Percentiles rank a stretch among this genome's conserved stretches.
Conservation (phyloP, 2,113 vertebrate species). For the Marcusenius ussheri region DNA sequence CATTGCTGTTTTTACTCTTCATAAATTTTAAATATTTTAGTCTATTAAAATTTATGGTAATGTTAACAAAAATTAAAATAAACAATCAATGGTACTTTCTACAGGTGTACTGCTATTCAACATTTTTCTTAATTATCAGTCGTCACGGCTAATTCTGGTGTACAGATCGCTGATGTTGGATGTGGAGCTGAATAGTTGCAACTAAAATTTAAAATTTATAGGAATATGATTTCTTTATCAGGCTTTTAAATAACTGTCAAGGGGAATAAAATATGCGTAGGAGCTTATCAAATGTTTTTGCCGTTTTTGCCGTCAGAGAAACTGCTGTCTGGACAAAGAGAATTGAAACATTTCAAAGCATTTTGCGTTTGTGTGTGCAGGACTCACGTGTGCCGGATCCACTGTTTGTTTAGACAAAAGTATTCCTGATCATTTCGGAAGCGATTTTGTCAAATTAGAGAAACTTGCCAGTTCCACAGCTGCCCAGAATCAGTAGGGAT, state of each 20-base stretch:
- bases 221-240: not conserved
- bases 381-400: not conserved
- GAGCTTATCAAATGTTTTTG: slow-evolving; percentile 7
- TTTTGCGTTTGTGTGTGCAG: not conserved
- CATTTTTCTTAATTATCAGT: slow-evolving; percentile 18
- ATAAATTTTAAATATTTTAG: slow-evolving; percentile 42
- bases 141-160: not conserved
- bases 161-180: not conserved
- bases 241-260: not conserved
- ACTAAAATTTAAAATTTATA: not conserved
- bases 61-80: slow-evolving; percentile 34
- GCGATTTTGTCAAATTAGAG: not conserved
- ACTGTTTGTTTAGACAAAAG: not conserved
- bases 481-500: not conserved
- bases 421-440: not conserved
- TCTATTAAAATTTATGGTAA: slow-evolving; percentile 43
- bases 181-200: not conserved
- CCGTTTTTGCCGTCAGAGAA: not conserved
- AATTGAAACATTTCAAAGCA: not conserved
- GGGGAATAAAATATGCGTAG: not conserved
- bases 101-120: slow-evolving; percentile 20
- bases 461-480: not conserved
- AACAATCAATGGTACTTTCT: slow-evolving; percentile 36
- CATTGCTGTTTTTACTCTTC: slow-evolving; percentile 44
- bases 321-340: not conserved